Conservation (phyloP, 2,797 vertebrate genomes). For the Trematomus bernacchii region DNA sequence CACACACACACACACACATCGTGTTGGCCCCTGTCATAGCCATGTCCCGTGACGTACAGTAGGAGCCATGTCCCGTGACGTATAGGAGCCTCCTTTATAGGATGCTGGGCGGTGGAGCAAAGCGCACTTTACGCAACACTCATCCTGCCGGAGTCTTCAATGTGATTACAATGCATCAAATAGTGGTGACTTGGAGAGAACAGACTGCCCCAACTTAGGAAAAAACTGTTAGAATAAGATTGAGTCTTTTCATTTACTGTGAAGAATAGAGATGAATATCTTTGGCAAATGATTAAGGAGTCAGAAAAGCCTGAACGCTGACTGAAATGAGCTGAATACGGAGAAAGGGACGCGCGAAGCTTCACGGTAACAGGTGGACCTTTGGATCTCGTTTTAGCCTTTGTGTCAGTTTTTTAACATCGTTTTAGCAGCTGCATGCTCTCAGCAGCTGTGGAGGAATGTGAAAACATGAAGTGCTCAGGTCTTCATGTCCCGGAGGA, state of each 20-base stretch:
- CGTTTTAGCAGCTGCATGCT: background rate
- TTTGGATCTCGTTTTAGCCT: background rate
- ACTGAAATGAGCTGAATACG: background rate
- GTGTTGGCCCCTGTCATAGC: background rate
- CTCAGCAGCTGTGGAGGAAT: slow-evolving; percentile 23
- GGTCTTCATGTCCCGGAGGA: background rate
- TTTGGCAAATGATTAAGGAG: background rate
- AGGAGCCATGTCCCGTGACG: slow-evolving; percentile 59
- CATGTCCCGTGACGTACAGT: slow-evolving; percentile 57
- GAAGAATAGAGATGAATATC: background rate
- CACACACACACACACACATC: background rate
- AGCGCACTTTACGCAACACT: slow-evolving; percentile 29
- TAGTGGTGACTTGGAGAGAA: background rate
- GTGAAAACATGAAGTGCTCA: slow-evolving; percentile 10
- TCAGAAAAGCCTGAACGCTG: background rate
- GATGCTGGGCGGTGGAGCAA: background rate
- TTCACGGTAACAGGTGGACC: slow-evolving; percentile 53
- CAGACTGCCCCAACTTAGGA: background rate
- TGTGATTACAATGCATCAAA: slow-evolving; percentile 11
- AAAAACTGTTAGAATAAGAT: background rate
- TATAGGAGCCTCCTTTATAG: slow-evolving; percentile 66
- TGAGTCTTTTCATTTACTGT: background rate
- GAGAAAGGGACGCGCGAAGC: slow-evolving; percentile 14
- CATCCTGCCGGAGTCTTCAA: background rate
- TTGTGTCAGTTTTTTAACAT: background rate